phyloP scores from a whole-genome alignment of 2,113 vertebrate species.

The Proterorhinus semilunaris region DNA sequence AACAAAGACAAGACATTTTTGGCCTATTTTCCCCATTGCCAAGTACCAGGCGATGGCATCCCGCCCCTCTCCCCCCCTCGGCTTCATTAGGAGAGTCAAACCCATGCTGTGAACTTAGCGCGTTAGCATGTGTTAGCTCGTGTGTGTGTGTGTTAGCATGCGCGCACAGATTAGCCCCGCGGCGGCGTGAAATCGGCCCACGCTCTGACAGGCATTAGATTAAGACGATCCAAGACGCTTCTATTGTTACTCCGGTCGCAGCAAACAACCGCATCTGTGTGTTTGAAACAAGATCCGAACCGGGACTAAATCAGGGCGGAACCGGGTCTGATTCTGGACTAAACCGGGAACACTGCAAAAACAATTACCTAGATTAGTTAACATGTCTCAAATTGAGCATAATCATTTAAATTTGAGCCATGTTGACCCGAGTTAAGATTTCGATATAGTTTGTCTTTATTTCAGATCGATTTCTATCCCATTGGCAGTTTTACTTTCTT shows the following conservation, averaged over 20 bases:
- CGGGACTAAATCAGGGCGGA: not conserved
- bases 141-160: constrained; percentile 7
- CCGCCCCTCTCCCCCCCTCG: constrained; percentile 36
- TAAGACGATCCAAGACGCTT: constrained; percentile 55
- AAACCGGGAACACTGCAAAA: too few relatives aligned
- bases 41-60: constrained; percentile 12
- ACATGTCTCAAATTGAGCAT: too few relatives aligned
- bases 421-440: too few relatives aligned
- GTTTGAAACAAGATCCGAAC: constrained; percentile 3
- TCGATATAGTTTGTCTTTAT: too few relatives aligned
- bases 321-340: not conserved
- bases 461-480: too few relatives aligned
- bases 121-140: constrained; percentile 18
- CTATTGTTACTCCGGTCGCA: constrained; percentile 47
- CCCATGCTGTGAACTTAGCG: constrained; percentile 40
- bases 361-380: too few relatives aligned
- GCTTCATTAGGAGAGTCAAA: constrained; percentile 60
- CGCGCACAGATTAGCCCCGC: constrained; percentile 53
- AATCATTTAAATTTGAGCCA: too few relatives aligned
- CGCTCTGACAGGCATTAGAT: constrained; percentile 62
- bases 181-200: constrained; percentile 56
- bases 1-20: constrained; percentile 64
- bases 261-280: constrained; percentile 55
- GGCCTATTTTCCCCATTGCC: constrained; percentile 22
- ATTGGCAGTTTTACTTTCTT: too few relatives aligned